Conservation (phyloP, 1,140 invertebrate genomes). For the Papilio polytes region DNA sequence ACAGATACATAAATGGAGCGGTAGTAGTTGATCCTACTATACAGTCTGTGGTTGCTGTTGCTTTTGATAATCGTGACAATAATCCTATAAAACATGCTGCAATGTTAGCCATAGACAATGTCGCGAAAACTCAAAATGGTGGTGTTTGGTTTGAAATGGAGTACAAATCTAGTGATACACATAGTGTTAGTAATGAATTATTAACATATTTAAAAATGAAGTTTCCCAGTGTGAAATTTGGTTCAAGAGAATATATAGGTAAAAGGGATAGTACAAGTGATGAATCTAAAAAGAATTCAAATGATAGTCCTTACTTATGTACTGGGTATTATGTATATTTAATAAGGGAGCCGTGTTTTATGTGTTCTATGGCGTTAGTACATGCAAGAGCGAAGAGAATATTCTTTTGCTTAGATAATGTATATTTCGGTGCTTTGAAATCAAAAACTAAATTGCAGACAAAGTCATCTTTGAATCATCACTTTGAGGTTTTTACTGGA, state of each 20-base stretch:
- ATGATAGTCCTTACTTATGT: conserved; percentile 91
- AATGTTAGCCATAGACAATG: conserved; percentile 94
- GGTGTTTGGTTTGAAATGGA: conserved; percentile 86
- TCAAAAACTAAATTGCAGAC: conserved; percentile 90
- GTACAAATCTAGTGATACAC: conserved; percentile 25
- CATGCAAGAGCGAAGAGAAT: conserved; percentile 93
- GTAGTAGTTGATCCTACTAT: conserved; percentile 88
- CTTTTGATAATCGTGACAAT: conserved; percentile 84
- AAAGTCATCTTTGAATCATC: conserved; percentile 94
- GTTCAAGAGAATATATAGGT: conserved; percentile 55
- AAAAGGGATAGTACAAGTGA: conserved; percentile 46
- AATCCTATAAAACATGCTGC: conserved; percentile 93
- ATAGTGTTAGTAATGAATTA: conserved; percentile 53
- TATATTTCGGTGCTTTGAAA: conserved; percentile 88
- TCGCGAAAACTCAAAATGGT: conserved; percentile 92
- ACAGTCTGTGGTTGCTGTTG: conserved; percentile 87
- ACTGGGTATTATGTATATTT: conserved; percentile 95
- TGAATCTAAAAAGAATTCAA: conserved; percentile 41
- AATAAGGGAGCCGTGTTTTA: conserved; percentile 94
- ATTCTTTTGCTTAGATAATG: conserved; percentile 89
- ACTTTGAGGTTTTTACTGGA: conserved; percentile 90
- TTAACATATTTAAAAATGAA: conserved; percentile 61
- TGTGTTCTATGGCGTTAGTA: conserved; percentile 97
- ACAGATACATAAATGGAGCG: conserved; percentile 78
- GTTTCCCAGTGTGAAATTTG: conserved; percentile 58